Conservation (phyloP, 2,113 vertebrate species). For the Grammomys surdaster region DNA sequence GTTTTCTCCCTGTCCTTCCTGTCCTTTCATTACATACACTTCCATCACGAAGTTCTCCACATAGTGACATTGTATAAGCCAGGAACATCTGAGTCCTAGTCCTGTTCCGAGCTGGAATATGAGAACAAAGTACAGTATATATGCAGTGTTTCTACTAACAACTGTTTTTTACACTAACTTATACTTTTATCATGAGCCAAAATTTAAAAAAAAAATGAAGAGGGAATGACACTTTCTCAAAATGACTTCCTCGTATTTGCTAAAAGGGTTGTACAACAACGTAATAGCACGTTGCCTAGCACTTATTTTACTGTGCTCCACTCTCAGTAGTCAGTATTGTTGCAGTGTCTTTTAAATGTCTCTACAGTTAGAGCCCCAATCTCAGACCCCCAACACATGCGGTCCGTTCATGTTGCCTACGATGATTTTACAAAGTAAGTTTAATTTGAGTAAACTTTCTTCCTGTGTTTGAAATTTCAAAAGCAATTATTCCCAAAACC, state of each 20-base stretch:
- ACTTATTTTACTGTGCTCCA: background rate
- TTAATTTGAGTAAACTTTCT: slow-evolving; percentile 55
- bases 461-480: background rate
- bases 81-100: slow-evolving; percentile 69
- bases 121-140: slow-evolving; percentile 79
- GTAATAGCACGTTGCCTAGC: background rate
- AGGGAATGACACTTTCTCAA: background rate
- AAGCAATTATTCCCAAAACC: background rate
- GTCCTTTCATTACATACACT: background rate
- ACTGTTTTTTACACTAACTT: slow-evolving; percentile 86
- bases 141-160: slow-evolving; percentile 81
- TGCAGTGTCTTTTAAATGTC: background rate
- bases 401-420: background rate
- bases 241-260: background rate
- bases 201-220: slow-evolving; percentile 77
- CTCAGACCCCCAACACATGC: background rate
- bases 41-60: slow-evolving; percentile 70
- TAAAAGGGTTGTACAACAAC: background rate
- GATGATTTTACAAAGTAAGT: slow-evolving; percentile 48
- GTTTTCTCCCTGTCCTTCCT: background rate
- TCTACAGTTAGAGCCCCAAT: background rate
- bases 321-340: background rate
- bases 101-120: slow-evolving; percentile 73
- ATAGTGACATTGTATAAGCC: slow-evolving; percentile 67
- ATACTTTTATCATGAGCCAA: slow-evolving; percentile 88